Evolutionary conservation across 2,113 vertebrate species (phyloP), one percentile per base, ranked within the genome.

Genomic region (Anolis sagrei): DNA sequence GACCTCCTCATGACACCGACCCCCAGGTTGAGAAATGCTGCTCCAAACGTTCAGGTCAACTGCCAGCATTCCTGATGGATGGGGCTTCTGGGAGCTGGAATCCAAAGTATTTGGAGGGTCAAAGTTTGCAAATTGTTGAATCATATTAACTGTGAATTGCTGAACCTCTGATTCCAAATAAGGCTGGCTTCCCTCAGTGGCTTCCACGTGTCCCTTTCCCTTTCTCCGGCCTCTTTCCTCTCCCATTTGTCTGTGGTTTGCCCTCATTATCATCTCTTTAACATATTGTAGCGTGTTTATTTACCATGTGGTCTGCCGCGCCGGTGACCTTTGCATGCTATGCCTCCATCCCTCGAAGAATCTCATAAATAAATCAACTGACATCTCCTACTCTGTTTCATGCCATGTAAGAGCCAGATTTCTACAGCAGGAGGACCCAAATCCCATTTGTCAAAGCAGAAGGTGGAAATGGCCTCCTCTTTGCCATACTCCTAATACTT

Each of bases 171-270:
- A 61, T 19, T 49, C n/a, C 0, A 0, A 79, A 70, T n/a, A 54
- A 13, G 51, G 51, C 51, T 54, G 10, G 51, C 51, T 34, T 83
- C 83, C 48, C 29, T 49, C 76, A 76, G 32, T 2, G 72, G 19
- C 14, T n/a, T n/a, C 0, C 1, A 0, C 0, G 0, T 7, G 51
- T 1, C 0, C 14, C 34, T 1, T 6, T 0, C 0, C 7, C 7
- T 0, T n/a, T 16, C 29, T 0, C 0, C 54, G 18, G 54, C 13
- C 54, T 58, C 54, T 18, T 54, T 14, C 51, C 18, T 18, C 0
- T 66, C 79, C 44, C 54, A 58, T 58, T 58, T 58, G 14, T 58
- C 54, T 58, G 54, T 1, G 0, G 0, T 1, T 51, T 32, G 29
- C 68, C 86, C 54, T 58, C 54, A 58, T 76, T 44, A 0, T 25